A percentile compares a stretch with the other conserved stretches of the same genome.
These are phyloP conservation scores for Sander vitreus DNA, from an alignment of 2,113 vertebrate species.

Conservation along the genomic window DNA sequence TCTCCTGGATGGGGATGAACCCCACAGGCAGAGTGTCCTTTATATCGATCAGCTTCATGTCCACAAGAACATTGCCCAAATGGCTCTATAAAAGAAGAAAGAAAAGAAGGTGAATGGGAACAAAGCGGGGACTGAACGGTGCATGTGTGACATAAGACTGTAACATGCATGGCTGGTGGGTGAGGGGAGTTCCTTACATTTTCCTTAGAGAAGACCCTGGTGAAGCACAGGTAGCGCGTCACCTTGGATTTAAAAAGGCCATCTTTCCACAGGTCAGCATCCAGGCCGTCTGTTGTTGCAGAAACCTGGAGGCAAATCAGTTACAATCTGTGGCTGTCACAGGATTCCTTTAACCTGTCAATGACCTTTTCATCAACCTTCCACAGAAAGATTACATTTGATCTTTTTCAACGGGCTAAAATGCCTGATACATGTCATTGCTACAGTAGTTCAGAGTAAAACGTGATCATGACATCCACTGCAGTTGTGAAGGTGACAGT, in stretches of 20 bases:
- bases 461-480: no score
- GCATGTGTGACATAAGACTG: not conserved
- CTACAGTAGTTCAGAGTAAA: no score
- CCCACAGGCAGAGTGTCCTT: slow-evolving; percentile 98
- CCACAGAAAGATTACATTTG: no score
- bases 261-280: slow-evolving; percentile 99
- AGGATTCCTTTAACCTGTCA: not conserved
- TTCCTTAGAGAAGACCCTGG: slow-evolving; percentile 97
- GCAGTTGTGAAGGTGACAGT: no score
- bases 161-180: not conserved
- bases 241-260: slow-evolving; percentile 99
- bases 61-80: slow-evolving; percentile 96
- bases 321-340: not conserved
- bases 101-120: not conserved
- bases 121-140: not conserved
- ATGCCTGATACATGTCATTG: no score
- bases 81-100: slow-evolving; percentile 88
- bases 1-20: slow-evolving; percentile 98
- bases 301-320: slow-evolving; percentile 85
- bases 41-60: slow-evolving; percentile 98
- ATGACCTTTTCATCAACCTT: no score
- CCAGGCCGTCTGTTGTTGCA: slow-evolving; percentile 95
- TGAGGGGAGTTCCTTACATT: slow-evolving; percentile 87
- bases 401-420: no score
- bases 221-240: slow-evolving; percentile 98